Base-by-base conservation (phyloP, 2,113 vertebrate genomes). In the Caranx melampygus region DNA sequence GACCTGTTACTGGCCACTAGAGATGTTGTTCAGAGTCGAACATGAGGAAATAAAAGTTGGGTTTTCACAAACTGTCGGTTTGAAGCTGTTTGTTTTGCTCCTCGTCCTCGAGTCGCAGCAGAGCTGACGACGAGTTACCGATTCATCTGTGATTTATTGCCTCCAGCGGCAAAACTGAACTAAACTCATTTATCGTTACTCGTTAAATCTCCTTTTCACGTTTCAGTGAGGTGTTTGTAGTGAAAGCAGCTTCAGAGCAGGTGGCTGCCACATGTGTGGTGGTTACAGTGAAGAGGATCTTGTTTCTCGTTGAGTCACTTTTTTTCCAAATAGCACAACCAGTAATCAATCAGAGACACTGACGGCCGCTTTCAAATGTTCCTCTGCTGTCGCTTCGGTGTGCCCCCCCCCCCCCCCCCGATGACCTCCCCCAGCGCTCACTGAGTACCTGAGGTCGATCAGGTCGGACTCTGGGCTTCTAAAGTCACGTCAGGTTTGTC, bases 1-100 rank as follows among this genome's bases (percentile, higher is more conserved):
- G 35, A 71, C 7, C 10, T 67, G 91, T 89, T 89, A 89, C 89
- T 89, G 83, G 85, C 83, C 85, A 18, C 49, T 31, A 71, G 84
- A 87, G 81, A 86, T 79, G 44, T 16, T 8, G 18, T 42, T 68
- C 58, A 52, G 11, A 6, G 5, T 13, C 9, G 35, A 5, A 37
- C 35, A 37, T 37, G 35, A 37, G 8, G 21, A 66, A 72, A 26
- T 16, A 3, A 31, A 31, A 61, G 9, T 64, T 10, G 14, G 33
- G 1, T 75, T 54, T 74, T 6, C 0, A 1, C 21, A n/a, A 62
- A 57, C 20, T 54, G 37, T 61, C 33, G 15, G 0, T 58, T 42
- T 44, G 49, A 45, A 35, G 14, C 16, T 61, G 35, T 59, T 52
- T 12, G 6, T 44, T 57, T 61, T 61, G 10, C 35, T 42, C n/a